Base-by-base conservation (phyloP, 1,140 invertebrate genomes). In the Bombus confusus region DNA sequence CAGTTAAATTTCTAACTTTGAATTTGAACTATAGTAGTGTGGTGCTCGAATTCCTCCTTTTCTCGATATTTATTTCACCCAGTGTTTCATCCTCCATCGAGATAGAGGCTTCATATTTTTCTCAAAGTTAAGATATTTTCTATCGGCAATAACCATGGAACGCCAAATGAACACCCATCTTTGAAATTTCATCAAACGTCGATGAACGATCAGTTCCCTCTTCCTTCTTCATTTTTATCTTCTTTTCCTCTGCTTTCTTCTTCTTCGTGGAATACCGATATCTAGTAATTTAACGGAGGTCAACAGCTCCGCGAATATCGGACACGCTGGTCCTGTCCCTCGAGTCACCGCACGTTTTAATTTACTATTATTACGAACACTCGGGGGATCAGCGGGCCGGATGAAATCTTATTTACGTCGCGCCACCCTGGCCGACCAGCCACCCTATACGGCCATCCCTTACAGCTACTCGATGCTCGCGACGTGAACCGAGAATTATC, bases 351-450 rank as follows among this genome's bases (percentile, higher is more conserved):
- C 73, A 78, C 74, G 82, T 84, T 84, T 84, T 84, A 84, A 84
- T 84, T 84, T 84, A 84, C 82, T 73, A 80, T 80, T 85, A 85
- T 73, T 85, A 73, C 68, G 64, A 84, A 79, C 83, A 79, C 66
- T 79, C 41, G 83, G 28, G 41, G n/a, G 59, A 57, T 64, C 83
- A 41, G 57, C 69, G 68, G 66, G 10, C 18, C n/a, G 75, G 43
- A 69, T 71, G 75, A 78, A 83, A 84, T 84, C 64, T 78, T 84
- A 83, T 84, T 84, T 78, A 78, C 74, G 74, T 76, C 74, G 81
- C 74, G 73, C 28, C 39, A 37, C 12, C 12, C 68, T 47, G 18
- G n/a, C 31, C 75, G 6, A 13, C 31, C 78, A 34, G 18, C 52
- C 68, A 43, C 6, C 52, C 28, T 59, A 28, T 25, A 59, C 57